Percentiles rank a stretch among this genome's conserved stretches.
These are phyloP conservation scores for Barbus barbus DNA, from an alignment of 2,113 vertebrate species.

Conservation along the genomic window DNA sequence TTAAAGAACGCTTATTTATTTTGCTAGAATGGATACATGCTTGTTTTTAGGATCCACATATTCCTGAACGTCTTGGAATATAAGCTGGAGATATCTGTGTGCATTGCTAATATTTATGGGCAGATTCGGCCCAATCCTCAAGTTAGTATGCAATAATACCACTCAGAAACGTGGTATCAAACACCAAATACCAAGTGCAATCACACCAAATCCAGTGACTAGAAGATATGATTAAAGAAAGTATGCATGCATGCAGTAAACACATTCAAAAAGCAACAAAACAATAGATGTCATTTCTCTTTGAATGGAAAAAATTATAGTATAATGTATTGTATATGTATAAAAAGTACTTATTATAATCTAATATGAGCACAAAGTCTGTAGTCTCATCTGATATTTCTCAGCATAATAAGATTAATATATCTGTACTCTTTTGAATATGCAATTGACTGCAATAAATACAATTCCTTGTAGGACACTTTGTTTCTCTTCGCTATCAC, in stretches of 20 bases:
- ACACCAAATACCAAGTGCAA: too few relatives aligned
- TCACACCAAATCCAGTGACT: not conserved
- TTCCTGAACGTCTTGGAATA: not conserved
- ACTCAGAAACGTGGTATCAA: not conserved
- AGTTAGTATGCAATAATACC: not conserved
- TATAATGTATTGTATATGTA: not conserved
- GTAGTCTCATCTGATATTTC: not conserved
- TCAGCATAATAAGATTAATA: not conserved
- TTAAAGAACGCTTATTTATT: constrained; percentile 19
- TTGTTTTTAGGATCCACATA: not conserved
- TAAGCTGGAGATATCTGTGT: not conserved
- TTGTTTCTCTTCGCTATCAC: constrained; percentile 60
- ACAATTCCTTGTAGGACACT: constrained; percentile 23
- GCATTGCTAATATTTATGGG: not conserved
- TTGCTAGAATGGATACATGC: not conserved
- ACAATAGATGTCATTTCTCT: not conserved
- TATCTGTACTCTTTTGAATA: not conserved
- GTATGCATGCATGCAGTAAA: not conserved
- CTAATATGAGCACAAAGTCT: not conserved
- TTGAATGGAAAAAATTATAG: not conserved
- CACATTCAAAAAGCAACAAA: not conserved
- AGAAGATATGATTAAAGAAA: not conserved
- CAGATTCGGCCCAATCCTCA: not conserved
- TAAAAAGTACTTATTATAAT: not conserved
- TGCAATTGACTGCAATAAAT: constrained; percentile 4